Conservation (phyloP, 2,113 vertebrate species). For the Athene cunicularia region DNA sequence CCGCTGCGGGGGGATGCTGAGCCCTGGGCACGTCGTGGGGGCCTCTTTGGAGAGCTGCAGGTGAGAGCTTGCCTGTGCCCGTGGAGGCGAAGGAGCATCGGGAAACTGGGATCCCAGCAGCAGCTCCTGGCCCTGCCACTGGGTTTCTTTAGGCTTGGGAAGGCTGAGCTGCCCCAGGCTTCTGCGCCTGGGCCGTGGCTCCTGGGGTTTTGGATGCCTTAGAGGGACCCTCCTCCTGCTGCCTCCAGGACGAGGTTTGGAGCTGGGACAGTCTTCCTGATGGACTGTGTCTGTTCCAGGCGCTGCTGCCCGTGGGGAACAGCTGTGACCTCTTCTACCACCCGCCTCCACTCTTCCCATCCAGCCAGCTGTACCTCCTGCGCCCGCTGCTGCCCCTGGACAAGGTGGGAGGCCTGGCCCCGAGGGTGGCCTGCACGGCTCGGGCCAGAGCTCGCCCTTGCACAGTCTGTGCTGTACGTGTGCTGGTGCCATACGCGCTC, state of each 20-base stretch:
- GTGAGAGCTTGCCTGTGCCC: slow-evolving; percentile 6
- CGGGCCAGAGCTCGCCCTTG: background rate
- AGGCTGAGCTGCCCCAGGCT: background rate
- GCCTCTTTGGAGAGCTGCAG: slow-evolving; percentile 87
- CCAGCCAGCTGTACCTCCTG: slow-evolving; percentile 81
- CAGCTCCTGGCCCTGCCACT: background rate
- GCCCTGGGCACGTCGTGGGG: slow-evolving; percentile 82
- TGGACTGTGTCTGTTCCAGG: slow-evolving; percentile 56
- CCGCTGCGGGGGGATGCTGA: slow-evolving; percentile 76
- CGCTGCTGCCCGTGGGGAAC: slow-evolving; percentile 82
- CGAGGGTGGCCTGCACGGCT: too few relatives aligned
- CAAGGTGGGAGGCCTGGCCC: slow-evolving; percentile 66
- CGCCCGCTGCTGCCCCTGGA: slow-evolving; percentile 82
- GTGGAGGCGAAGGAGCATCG: background rate
- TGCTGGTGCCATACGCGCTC: accelerated
- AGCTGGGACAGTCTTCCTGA: background rate
- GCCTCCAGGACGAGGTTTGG: background rate
- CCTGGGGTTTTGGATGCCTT: background rate
- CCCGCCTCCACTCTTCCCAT: slow-evolving; percentile 85
- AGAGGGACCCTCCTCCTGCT: background rate
- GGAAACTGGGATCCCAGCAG: background rate
- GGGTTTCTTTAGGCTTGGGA: background rate
- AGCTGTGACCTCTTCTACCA: slow-evolving; percentile 85
- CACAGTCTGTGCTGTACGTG: background rate
- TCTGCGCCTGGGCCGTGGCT: background rate